Conservation (phyloP, 2,113 vertebrate species). For the Oenanthe melanoleuca region DNA sequence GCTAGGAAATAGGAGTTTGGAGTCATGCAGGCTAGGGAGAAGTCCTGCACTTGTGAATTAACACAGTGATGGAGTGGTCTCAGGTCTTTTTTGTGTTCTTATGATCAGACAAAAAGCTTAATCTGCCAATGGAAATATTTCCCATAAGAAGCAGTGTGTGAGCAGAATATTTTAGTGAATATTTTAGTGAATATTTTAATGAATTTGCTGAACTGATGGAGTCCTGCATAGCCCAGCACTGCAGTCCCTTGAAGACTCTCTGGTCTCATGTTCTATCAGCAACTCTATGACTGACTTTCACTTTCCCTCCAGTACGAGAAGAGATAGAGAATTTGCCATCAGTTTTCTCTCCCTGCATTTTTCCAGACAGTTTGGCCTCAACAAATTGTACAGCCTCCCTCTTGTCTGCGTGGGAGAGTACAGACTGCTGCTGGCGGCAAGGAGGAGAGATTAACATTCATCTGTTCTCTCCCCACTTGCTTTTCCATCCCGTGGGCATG, state of each 20-base stretch:
- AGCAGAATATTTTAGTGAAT: background rate
- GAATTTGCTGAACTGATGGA: background rate
- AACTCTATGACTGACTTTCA: background rate
- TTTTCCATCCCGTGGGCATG: slow-evolving; percentile 1
- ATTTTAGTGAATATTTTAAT: too few species aligned
- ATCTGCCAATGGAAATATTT: background rate
- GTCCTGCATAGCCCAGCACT: background rate
- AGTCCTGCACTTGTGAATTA: background rate
- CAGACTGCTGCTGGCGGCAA: slow-evolving; percentile 46
- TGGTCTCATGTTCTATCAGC: background rate
- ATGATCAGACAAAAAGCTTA: background rate
- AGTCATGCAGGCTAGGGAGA: background rate
- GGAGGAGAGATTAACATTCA: slow-evolving; percentile 46
- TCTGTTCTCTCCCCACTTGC: background rate
- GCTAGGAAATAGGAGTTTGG: background rate
- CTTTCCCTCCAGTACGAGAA: background rate
- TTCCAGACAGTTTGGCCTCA: slow-evolving; percentile 37
- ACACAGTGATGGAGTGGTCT: rapidly evolving
- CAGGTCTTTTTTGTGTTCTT: background rate
- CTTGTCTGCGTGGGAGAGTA: slow-evolving; percentile 52
- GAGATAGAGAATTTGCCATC: background rate
- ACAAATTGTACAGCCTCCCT: slow-evolving; percentile 25
- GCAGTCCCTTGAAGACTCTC: background rate
- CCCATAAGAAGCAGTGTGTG: background rate
- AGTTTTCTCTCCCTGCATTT: background rate